A percentile compares a stretch with the other conserved stretches of the same genome.
Conservation (phyloP, 1,140 invertebrate species). For the Leptopilina clavipes region DNA sequence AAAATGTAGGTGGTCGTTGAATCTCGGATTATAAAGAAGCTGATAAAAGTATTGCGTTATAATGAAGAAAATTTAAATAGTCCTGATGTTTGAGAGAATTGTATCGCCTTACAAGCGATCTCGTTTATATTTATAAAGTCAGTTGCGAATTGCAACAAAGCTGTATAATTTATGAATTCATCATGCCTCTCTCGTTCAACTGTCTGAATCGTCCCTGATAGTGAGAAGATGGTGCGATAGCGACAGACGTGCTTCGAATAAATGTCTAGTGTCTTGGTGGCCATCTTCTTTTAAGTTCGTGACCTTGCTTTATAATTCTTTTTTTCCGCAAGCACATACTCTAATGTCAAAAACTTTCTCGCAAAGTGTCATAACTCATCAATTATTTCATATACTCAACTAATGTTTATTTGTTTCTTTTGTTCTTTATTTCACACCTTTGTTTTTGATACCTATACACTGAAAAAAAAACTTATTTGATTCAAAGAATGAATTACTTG, state of each 20-base stretch:
- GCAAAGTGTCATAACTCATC: too few species aligned
- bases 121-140: slow-evolving; percentile 35
- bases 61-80: slow-evolving; percentile 28
- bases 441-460: too few species aligned
- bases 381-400: too few species aligned
- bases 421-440: too few species aligned
- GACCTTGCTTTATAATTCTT: slow-evolving; percentile 24
- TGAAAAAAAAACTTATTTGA: too few species aligned
- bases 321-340: too few species aligned
- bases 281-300: slow-evolving; percentile 6
- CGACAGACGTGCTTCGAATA: slow-evolving; percentile 25
- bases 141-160: slow-evolving; percentile 26
- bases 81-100: neutral
- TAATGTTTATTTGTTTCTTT: too few species aligned
- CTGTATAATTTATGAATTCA: slow-evolving; percentile 34
- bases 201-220: slow-evolving; percentile 32
- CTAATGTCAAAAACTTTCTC: too few species aligned
- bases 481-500: too few species aligned
- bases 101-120: slow-evolving; percentile 10
- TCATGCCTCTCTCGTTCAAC: slow-evolving; percentile 26
- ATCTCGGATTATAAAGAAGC: neutral
- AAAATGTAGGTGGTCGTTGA: too few species aligned
- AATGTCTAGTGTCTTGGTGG: slow-evolving; percentile 19
- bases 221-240: slow-evolving; percentile 31
- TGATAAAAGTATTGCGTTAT: neutral